Conservation (phyloP, 37 sponge, comb jelly and placozoan species). For the Diacarnus erythraeanus region DNA sequence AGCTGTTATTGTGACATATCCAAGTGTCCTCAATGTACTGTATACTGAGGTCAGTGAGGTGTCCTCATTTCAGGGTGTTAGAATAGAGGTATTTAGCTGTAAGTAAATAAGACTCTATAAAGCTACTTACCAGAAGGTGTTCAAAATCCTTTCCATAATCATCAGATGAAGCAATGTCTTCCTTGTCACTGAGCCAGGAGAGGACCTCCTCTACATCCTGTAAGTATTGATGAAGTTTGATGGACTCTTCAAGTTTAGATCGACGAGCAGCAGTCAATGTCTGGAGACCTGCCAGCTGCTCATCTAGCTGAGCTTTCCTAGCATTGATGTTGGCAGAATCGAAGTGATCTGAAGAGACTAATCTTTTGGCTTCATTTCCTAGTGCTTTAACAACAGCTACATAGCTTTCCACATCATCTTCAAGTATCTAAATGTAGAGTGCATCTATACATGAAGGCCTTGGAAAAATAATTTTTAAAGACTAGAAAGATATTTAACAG, state of each 20-base stretch:
- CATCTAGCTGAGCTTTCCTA: conserved; percentile 86
- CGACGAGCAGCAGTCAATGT: conserved; percentile 81
- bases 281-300: conserved; percentile 90
- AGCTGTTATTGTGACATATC: background rate
- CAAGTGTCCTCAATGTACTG: background rate
- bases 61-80: background rate
- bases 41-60: no score
- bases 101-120: background rate
- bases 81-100: no score
- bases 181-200: conserved; percentile 84
- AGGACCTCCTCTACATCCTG: conserved; percentile 86
- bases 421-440: conserved; percentile 54
- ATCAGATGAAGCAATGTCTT: conserved; percentile 66
- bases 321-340: conserved; percentile 82
- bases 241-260: conserved; percentile 84
- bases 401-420: conserved; percentile 85
- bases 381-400: conserved; percentile 60
- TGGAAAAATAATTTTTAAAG: no score
- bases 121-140: conserved; percentile 63
- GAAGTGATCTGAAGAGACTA: conserved; percentile 78
- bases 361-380: conserved; percentile 48
- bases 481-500: no score
- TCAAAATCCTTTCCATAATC: conserved; percentile 94
- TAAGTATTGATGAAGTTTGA: conserved; percentile 91
- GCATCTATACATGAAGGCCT: no score